These are phyloP conservation scores for Cerastoderma edule DNA, from an alignment of 2,888 invertebrate genomes.

Conservation along the genomic window DNA sequence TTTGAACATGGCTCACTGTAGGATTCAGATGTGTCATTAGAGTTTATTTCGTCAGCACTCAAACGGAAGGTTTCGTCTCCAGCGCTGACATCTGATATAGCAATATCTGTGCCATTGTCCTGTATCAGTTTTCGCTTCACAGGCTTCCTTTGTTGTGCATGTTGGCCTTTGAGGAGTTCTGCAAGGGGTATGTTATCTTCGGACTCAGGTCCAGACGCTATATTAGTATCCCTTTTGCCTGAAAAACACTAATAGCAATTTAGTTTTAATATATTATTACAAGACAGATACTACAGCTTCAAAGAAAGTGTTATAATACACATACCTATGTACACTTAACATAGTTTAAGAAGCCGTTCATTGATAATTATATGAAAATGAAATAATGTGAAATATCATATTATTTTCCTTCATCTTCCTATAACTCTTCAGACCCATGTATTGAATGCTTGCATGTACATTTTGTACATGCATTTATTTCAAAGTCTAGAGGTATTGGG, in stretches of 20 bases:
- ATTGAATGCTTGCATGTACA: too few species aligned
- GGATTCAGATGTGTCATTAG: neutral
- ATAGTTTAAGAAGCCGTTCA: too few species aligned
- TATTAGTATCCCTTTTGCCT: neutral
- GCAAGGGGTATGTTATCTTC: conserved; percentile 1
- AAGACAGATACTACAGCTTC: too few species aligned
- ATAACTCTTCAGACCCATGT: neutral
- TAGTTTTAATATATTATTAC: too few species aligned
- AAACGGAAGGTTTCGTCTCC: neutral
- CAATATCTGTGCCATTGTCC: neutral
- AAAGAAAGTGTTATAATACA: too few species aligned
- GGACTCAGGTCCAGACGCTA: neutral
- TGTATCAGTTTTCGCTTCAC: conserved; percentile 1
- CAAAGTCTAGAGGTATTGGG: too few species aligned
- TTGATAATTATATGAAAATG: too few species aligned
- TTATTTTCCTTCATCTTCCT: neutral
- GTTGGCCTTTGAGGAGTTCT: neutral
- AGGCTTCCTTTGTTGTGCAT: neutral
- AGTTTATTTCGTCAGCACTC: neutral
- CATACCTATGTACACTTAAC: too few species aligned
- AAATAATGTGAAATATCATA: neutral
- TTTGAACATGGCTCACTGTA: neutral
- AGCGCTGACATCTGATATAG: neutral
- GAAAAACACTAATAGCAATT: too few species aligned
- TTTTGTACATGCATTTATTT: too few species aligned